Percentiles rank a stretch among this genome's conserved stretches.
phyloP scores from a whole-genome alignment of 2,888 invertebrate genomes.

The Agriopis aurantiaria region DNA sequence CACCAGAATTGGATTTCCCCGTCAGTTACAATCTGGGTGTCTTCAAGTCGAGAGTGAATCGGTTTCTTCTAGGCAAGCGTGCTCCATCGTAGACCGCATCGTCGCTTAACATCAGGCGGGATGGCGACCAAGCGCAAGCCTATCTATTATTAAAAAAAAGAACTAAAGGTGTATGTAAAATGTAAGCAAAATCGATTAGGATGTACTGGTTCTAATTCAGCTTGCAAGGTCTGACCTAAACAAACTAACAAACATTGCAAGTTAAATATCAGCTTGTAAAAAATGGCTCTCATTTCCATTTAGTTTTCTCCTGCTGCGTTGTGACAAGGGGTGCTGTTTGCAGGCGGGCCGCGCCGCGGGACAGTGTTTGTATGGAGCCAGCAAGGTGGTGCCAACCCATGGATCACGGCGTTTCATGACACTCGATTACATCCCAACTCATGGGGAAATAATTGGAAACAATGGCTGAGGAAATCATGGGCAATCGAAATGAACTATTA shows the following conservation, averaged over 20 bases:
- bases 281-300: constrained; percentile 7
- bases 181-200: too few species aligned
- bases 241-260: neutral
- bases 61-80: too few species aligned
- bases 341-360: constrained; percentile 47
- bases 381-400: constrained; percentile 32
- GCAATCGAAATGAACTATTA: neutral
- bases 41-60: too few species aligned
- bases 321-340: constrained; percentile 52
- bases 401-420: constrained; percentile 19
- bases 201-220: too few species aligned
- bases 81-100: too few species aligned
- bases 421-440: constrained; percentile 22
- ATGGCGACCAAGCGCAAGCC: too few species aligned
- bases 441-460: constrained; percentile 30
- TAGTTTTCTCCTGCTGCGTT: constrained; percentile 25
- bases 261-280: constrained; percentile 1
- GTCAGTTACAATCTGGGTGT: too few species aligned
- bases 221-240: neutral
- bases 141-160: too few species aligned
- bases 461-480: constrained; percentile 12
- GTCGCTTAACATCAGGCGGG: too few species aligned
- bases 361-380: constrained; percentile 38
- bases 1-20: too few species aligned
- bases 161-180: too few species aligned